phyloP scores from a whole-genome alignment of 2,888 invertebrate genomes.

The Physocephala rufipes region DNA sequence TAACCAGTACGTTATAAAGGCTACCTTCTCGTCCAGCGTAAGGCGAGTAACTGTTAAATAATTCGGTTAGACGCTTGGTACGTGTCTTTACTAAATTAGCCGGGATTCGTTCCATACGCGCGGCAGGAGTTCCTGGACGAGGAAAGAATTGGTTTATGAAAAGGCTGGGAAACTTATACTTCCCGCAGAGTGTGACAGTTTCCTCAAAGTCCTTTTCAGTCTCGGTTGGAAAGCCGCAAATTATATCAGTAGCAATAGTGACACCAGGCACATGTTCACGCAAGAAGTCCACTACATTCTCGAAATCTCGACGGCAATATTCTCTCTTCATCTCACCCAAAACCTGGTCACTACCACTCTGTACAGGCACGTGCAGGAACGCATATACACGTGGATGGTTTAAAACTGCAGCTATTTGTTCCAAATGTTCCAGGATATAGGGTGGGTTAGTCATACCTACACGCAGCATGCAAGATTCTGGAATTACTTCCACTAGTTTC shows the following conservation, averaged over 20 bases:
- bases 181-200: slow-evolving; percentile 82
- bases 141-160: slow-evolving; percentile 99
- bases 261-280: slow-evolving; percentile 84
- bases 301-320: slow-evolving; percentile 89
- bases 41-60: slow-evolving; percentile 90
- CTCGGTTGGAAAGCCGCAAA: slow-evolving; percentile 98
- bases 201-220: slow-evolving; percentile 88
- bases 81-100: slow-evolving; percentile 88
- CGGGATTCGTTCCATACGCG: slow-evolving; percentile 84
- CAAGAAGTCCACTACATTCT: slow-evolving; percentile 86
- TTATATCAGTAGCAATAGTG: slow-evolving; percentile 97
- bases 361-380: slow-evolving; percentile 97
- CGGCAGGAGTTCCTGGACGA: slow-evolving; percentile 95
- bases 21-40: slow-evolving; percentile 74
- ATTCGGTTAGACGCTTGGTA: slow-evolving; percentile 85
- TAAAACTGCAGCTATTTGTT: slow-evolving; percentile 88
- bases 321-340: slow-evolving; percentile 96
- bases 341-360: slow-evolving; percentile 96
- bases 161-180: slow-evolving; percentile 90
- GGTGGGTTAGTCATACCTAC: slow-evolving; percentile 99
- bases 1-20: slow-evolving; percentile 81
- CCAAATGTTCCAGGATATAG: slow-evolving; percentile 93
- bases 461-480: slow-evolving; percentile 78
- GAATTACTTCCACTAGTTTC: slow-evolving; percentile 76
- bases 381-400: slow-evolving; percentile 90